Percentiles rank a stretch among this genome's conserved stretches.
Evolutionary conservation across 1,140 invertebrate genomes (phyloP).

Genomic region (Eciton burchellii): DNA sequence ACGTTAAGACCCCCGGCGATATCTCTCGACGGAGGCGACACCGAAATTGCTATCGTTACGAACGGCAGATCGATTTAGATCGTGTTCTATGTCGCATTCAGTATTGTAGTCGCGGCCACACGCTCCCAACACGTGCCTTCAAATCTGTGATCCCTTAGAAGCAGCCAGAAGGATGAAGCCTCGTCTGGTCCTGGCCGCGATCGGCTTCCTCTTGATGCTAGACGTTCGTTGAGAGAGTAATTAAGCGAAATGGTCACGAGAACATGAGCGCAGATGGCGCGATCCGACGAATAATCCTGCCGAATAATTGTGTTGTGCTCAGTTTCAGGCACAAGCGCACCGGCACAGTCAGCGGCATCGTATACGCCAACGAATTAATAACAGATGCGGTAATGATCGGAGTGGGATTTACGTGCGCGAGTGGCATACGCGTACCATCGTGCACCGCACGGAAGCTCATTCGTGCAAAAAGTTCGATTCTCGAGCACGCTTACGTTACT

Average conservation of each 20-base stretch:
- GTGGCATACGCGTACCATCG: background rate
- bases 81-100: background rate
- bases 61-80: constrained; percentile 27
- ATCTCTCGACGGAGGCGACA: background rate
- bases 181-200: constrained; percentile 17
- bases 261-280: background rate
- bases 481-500: background rate
- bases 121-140: constrained; percentile 13
- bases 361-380: constrained; percentile 37
- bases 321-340: constrained; percentile 56
- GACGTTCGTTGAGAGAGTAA: constrained; percentile 76
- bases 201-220: constrained; percentile 66
- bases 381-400: constrained; percentile 61
- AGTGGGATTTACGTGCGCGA: constrained; percentile 13
- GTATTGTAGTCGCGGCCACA: background rate
- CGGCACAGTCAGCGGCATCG: background rate
- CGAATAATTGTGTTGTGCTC: constrained; percentile 33
- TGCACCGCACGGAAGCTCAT: background rate
- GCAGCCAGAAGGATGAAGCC: constrained; percentile 18
- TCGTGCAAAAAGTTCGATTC: background rate
- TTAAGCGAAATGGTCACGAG: constrained; percentile 48
- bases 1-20: too few species aligned
- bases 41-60: constrained; percentile 23
- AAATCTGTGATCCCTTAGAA: background rate
- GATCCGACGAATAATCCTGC: background rate